Evolutionary conservation across 1,140 invertebrate genomes (phyloP).

Genomic region (Dendrolimus kikuchii): DNA sequence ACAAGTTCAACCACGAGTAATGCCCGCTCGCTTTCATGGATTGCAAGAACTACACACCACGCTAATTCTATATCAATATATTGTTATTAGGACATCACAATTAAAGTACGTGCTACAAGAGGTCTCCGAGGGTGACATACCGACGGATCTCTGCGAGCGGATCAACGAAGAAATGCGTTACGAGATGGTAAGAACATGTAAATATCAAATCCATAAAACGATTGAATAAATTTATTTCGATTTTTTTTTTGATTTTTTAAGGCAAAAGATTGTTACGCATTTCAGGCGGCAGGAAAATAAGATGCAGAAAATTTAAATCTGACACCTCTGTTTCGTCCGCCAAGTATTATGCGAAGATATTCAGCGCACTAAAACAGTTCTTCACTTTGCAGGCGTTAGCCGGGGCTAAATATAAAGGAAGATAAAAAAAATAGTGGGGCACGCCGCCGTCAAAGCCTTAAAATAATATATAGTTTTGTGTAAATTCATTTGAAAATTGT

Average conservation of each 20-base stretch:
- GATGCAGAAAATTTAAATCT: conserved; percentile 57
- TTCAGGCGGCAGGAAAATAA: conserved; percentile 67
- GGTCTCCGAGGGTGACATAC: conserved; percentile 95
- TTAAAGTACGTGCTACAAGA: conserved; percentile 68
- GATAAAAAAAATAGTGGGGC: conserved; percentile 33
- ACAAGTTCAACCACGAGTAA: too few species aligned
- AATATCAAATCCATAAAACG: conserved; percentile 43
- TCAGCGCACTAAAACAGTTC: conserved; percentile 62
- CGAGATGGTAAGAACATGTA: conserved; percentile 83
- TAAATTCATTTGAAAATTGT: too few species aligned
- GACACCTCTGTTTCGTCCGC: conserved; percentile 55
- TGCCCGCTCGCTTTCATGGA: too few species aligned
- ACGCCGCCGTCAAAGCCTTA: conserved; percentile 1
- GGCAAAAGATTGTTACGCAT: conserved; percentile 25
- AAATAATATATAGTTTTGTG: neutral
- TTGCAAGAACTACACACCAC: too few species aligned
- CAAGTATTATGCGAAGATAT: conserved; percentile 61
- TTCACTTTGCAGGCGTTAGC: conserved; percentile 62
- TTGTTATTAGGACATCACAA: conserved; percentile 54
- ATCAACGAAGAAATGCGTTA: conserved; percentile 95
- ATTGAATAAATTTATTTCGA: conserved; percentile 26
- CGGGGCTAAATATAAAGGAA: conserved; percentile 63
- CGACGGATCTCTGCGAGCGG: conserved; percentile 87
- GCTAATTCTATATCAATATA: too few species aligned
- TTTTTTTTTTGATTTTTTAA: conserved; percentile 29